Base-by-base conservation (phyloP, 2,113 vertebrate species). In the Salvelinus namaycush region DNA sequence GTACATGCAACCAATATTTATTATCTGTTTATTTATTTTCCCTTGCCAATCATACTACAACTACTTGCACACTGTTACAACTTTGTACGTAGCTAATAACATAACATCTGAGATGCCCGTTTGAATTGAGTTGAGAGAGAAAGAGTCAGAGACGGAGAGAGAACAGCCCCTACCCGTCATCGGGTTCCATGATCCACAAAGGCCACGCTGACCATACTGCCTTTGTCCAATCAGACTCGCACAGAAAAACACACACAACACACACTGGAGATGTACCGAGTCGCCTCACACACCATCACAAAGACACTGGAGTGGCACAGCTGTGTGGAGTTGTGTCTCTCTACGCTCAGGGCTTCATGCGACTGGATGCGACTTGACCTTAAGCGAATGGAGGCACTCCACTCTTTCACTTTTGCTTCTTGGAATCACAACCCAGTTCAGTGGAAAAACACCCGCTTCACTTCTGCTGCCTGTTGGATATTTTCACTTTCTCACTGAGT, bases 401-500 rank as follows among this genome's bases (percentile, higher is more conserved):
- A 7, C 22, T 24, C 44, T 70, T 22, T 49, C n/a, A 70, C 68
- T 49, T n/a, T 65, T 34, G 24, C 34, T 74, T 66, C 39, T 34
- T 44, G 60, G 60, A 26, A 64, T 31, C 39, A 4, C 27, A 13
- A 18, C 44, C 8, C 16, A 60, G 14, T 29, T 59, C n/a, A 64
- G 26, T 18, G 73, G 54, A 11, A 67, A 66, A 49, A n/a, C 31
- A 65, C 18, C 72, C 7, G 22, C 31, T 5, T 14, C 12, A 31
- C 7, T 24, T 22, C 49, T 29, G 26, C 24, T 65, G 22, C 26
- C 24, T 26, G 8, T 66, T n/a, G 18, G 12, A 1, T 20, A 14
- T 71, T 80, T 83, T 78, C 75, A 73, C 27, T 87, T 89, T 81
- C 75, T 74, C 68, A 8, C 5, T 79, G 72, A 84, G 34, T 72